Percentiles rank a stretch among this genome's conserved stretches.
phyloP scores from a whole-genome alignment of 2,888 invertebrate species.

The Myopa tessellatipennis region DNA sequence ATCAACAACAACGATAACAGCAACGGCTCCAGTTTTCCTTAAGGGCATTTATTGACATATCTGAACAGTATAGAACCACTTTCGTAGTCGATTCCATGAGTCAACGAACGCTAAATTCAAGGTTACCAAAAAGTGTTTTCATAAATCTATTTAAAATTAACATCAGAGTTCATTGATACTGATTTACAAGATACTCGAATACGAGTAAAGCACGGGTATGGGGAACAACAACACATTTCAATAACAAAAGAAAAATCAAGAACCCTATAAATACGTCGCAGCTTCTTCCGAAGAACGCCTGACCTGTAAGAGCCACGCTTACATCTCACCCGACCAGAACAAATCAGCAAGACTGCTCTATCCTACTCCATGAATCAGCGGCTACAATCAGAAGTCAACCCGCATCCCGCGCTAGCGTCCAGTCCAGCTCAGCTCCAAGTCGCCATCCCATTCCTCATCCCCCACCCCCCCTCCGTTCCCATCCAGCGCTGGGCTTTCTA shows the following conservation, averaged over 20 bases:
- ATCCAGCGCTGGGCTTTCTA: neutral
- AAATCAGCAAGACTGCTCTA: neutral
- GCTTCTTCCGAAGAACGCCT: neutral
- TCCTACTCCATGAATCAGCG: conserved; percentile 8
- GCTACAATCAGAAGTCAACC: neutral
- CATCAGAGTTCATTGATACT: conserved; percentile 41
- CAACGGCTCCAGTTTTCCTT: neutral
- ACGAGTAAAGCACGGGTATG: neutral
- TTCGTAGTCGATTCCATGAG: conserved; percentile 15
- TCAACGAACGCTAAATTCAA: conserved; percentile 30
- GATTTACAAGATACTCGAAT: conserved; percentile 11
- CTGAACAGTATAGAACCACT: neutral
- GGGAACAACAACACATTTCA: neutral
- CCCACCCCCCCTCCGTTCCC: neutral
- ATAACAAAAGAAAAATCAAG: neutral
- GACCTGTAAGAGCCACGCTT: conserved; percentile 5
- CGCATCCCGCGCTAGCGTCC: neutral
- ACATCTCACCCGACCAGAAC: conserved; percentile 26
- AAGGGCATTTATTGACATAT: neutral
- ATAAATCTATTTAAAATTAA: conserved; percentile 20
- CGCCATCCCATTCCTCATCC: conserved; percentile 5
- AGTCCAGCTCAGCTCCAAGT: neutral
- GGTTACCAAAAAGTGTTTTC: conserved; percentile 19
- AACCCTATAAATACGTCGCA: neutral
- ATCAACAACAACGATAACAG: neutral